Evolutionary conservation across 2,888 invertebrate genomes (phyloP).

Genomic region (Dryomyza anilis): DNA sequence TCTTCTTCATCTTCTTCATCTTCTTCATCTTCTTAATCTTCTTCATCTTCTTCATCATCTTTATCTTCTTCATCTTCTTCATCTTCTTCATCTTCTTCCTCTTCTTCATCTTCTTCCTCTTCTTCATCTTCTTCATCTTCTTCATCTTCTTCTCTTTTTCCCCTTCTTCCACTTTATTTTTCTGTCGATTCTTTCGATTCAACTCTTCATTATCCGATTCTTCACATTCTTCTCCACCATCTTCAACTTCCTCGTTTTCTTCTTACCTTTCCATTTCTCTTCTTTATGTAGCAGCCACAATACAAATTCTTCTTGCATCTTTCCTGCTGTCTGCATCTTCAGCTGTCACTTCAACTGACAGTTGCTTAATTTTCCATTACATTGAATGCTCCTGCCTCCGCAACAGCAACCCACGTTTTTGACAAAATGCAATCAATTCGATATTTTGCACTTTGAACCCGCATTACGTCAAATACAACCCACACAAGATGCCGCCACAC

Average conservation of each 20-base stretch:
- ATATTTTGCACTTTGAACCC: slow-evolving; percentile 12
- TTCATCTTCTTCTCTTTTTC: neutral
- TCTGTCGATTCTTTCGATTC: neutral
- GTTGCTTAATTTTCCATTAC: slow-evolving; percentile 4
- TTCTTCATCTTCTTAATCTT: too few relatives aligned
- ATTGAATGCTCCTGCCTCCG: neutral
- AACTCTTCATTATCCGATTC: neutral
- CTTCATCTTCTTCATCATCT: too few relatives aligned
- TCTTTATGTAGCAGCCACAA: neutral
- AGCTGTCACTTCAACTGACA: slow-evolving; percentile 1
- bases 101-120: neutral
- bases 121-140: neutral
- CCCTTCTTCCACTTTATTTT: neutral
- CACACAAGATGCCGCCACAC: too few relatives aligned
- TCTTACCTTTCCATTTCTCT: neutral
- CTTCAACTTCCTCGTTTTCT: neutral
- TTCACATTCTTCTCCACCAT: neutral
- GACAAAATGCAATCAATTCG: slow-evolving; percentile 12
- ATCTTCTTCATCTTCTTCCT: neutral
- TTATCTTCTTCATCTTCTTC: too few relatives aligned
- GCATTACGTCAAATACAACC: too few relatives aligned
- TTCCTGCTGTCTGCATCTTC: too few relatives aligned
- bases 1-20: too few relatives aligned
- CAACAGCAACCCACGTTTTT: neutral
- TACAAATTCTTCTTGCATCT: too few relatives aligned